A percentile compares a stretch with the other conserved stretches of the same genome.
Conservation (phyloP, 2,113 vertebrate genomes). For the Cyanoderma ruficeps region DNA sequence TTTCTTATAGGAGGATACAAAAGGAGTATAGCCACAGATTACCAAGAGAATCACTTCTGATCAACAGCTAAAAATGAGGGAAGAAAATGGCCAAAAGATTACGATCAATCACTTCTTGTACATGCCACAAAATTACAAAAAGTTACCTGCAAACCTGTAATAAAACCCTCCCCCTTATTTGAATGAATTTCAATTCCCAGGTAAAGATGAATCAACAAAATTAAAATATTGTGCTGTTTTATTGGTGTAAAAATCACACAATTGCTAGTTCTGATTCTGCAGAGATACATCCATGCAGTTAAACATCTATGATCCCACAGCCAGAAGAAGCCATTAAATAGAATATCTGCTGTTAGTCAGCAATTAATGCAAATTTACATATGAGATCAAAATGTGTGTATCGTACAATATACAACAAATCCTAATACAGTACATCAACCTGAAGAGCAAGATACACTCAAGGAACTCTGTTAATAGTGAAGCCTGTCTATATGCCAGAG, state of each 20-base stretch:
- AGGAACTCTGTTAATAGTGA: slow-evolving; percentile 75
- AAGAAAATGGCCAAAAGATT: background rate
- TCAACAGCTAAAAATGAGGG: background rate
- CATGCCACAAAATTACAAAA: background rate
- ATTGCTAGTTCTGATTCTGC: slow-evolving; percentile 91
- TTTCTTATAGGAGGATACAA: background rate
- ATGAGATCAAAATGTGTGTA: slow-evolving; percentile 90
- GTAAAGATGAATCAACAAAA: slow-evolving; percentile 69
- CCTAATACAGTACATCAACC: slow-evolving; percentile 82
- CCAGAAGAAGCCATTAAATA: slow-evolving; percentile 94
- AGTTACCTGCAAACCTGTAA: background rate
- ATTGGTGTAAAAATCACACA: slow-evolving; percentile 97
- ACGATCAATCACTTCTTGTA: background rate
- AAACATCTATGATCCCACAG: slow-evolving; percentile 92
- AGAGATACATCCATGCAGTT: slow-evolving; percentile 93
- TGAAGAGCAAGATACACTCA: slow-evolving; percentile 81
- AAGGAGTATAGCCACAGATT: slow-evolving; percentile 40
- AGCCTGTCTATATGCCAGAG: slow-evolving; percentile 76
- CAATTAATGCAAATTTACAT: slow-evolving; percentile 95
- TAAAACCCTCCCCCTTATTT: background rate
- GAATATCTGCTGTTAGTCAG: slow-evolving; percentile 91
- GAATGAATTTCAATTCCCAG: slow-evolving; percentile 32
- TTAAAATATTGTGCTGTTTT: slow-evolving; percentile 95
- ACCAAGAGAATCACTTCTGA: slow-evolving; percentile 12
- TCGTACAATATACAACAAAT: slow-evolving; percentile 90